phyloP scores from a whole-genome alignment of 2,888 invertebrate species.

The Rhagonycha fulva region DNA sequence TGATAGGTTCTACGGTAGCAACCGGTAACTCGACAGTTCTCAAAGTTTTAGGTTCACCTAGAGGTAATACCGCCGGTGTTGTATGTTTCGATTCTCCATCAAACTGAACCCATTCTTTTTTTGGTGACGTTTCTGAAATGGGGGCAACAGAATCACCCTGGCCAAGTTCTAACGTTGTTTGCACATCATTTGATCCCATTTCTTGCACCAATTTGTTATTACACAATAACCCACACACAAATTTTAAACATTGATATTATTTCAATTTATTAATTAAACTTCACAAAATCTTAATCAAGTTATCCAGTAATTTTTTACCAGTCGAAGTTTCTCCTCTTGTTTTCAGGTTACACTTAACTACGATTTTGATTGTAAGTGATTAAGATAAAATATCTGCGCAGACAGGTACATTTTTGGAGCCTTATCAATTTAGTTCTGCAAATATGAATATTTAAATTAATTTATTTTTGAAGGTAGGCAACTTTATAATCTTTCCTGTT shows the following conservation, averaged over 20 bases:
- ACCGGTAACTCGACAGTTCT: constrained; percentile 63
- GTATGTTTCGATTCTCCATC: constrained; percentile 47
- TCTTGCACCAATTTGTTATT: constrained; percentile 2
- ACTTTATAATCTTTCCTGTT: background rate
- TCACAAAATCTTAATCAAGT: constrained; percentile 22
- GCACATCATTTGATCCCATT: constrained; percentile 29
- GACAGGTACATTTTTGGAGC: background rate
- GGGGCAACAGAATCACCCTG: constrained; percentile 44
- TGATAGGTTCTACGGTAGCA: constrained; percentile 64
- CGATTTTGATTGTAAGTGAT: background rate
- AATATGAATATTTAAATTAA: background rate
- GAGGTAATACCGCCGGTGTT: constrained; percentile 68
- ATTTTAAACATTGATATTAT: background rate
- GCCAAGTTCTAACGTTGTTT: constrained; percentile 38
- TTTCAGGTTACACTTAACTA: constrained; percentile 4
- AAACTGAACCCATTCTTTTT: constrained; percentile 54
- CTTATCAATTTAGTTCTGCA: background rate
- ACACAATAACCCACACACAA: background rate
- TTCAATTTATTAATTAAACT: background rate
- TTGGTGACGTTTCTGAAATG: constrained; percentile 39
- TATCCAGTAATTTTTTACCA: constrained; percentile 34
- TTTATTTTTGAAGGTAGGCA: background rate
- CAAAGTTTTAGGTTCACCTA: constrained; percentile 52
- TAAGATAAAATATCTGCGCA: constrained; percentile 26
- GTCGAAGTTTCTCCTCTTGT: background rate